phyloP scores from a whole-genome alignment of 2,797 vertebrate genomes.

The Lophius americanus region DNA sequence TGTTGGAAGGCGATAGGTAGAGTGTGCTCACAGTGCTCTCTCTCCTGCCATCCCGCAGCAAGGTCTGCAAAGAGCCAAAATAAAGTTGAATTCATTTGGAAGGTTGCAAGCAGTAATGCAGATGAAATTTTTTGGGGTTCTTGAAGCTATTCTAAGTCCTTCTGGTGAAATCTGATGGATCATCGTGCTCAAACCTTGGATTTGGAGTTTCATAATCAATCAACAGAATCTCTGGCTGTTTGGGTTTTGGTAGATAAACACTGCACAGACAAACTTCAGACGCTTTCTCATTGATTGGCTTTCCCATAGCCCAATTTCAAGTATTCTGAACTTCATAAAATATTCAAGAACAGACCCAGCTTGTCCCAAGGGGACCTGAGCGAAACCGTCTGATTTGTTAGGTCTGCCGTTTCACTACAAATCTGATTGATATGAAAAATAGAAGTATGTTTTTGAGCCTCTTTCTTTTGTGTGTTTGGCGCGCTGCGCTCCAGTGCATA shows the following conservation, averaged over 20 bases:
- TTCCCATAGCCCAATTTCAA: not conserved
- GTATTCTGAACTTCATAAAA: conserved; percentile 2
- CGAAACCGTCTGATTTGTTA: conserved; percentile 38
- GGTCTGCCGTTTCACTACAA: conserved; percentile 48
- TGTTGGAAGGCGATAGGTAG: conserved; percentile 91
- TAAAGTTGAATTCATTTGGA: not conserved
- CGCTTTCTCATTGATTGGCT: not conserved
- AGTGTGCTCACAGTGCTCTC: conserved; percentile 96
- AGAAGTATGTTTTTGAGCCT: conserved; percentile 67
- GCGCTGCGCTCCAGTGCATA: conserved; percentile 72
- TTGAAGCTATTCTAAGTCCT: not conserved
- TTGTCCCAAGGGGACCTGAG: conserved; percentile 39
- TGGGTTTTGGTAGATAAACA: not conserved
- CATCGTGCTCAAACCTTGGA: not conserved
- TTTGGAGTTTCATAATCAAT: conserved; percentile 20
- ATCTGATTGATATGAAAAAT: conserved; percentile 60
- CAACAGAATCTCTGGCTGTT: not conserved
- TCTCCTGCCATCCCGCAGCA: conserved; percentile 90
- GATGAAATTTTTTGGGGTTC: not conserved
- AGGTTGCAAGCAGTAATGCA: not conserved
- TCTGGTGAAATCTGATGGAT: not conserved
- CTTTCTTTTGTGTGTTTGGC: conserved; percentile 69
- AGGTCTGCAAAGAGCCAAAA: conserved; percentile 78
- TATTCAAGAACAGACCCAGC: conserved; percentile 42
- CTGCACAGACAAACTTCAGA: not conserved